phyloP scores from a whole-genome alignment of 2,797 vertebrate species.

The Chiloscyllium punctatum region DNA sequence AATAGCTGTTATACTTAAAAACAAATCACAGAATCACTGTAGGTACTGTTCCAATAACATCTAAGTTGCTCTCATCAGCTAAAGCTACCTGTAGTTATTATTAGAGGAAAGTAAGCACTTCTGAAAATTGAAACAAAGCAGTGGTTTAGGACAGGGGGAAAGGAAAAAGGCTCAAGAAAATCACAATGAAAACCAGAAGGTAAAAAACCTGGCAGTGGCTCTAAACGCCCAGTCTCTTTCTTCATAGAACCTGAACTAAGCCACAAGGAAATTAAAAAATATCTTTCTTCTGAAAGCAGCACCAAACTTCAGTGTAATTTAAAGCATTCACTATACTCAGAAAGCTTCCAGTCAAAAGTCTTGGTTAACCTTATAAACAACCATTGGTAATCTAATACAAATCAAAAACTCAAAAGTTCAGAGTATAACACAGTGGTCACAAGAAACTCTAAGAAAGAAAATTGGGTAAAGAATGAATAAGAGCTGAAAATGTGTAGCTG shows the following conservation, averaged over 20 bases:
- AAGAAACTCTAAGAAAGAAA: background rate
- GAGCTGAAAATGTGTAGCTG: no score
- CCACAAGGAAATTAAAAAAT: background rate
- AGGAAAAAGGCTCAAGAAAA: background rate
- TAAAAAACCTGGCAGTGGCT: background rate
- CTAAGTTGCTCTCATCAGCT: background rate
- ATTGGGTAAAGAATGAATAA: background rate
- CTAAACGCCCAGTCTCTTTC: background rate
- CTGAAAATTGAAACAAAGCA: background rate
- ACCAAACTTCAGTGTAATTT: background rate
- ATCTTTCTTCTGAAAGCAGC: background rate
- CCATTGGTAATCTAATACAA: background rate
- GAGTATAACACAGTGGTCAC: background rate
- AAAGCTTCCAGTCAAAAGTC: background rate
- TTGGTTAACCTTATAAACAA: background rate
- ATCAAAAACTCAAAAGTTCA: background rate
- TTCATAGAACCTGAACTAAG: background rate
- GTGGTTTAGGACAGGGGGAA: background rate
- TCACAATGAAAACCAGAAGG: background rate
- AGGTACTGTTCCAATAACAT: background rate
- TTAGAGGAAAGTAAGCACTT: background rate
- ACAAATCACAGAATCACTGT: background rate
- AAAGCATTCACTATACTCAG: background rate
- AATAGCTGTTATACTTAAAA: background rate
- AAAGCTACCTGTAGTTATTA: background rate